phyloP scores from a whole-genome alignment of 2,888 invertebrate species.

The Andrena fulva region DNA sequence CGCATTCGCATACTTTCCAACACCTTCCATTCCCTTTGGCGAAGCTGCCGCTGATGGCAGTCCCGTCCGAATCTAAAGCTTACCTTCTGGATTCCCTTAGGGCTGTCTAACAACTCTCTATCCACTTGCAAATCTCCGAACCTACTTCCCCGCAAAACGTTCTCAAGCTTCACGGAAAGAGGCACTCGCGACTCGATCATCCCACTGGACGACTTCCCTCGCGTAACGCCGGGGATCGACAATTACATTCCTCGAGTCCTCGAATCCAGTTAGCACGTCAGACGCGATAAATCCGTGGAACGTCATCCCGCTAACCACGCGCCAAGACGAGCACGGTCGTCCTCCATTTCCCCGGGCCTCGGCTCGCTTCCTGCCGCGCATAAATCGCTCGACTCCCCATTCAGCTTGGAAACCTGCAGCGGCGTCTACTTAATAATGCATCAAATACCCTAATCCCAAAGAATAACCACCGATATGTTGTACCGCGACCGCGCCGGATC shows the following conservation, averaged over 20 bases:
- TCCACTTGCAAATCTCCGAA: no score
- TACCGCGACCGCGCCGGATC: conserved; percentile 46
- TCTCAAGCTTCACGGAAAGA: no score
- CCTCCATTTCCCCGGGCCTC: neutral
- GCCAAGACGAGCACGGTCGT: conserved; percentile 59
- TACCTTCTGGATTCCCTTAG: no score
- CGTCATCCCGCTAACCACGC: conserved; percentile 46
- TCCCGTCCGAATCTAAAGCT: no score
- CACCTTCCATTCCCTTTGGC: no score
- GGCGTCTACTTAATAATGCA: conserved; percentile 82
- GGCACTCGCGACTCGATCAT: no score
- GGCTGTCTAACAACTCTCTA: no score
- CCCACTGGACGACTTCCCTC: no score
- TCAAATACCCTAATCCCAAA: conserved; percentile 79
- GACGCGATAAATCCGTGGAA: conserved; percentile 21
- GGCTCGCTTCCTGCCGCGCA: conserved; percentile 40
- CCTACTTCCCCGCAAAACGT: no score
- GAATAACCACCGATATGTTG: conserved; percentile 78
- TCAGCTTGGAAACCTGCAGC: conserved; percentile 73
- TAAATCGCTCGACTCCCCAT: conserved; percentile 56
- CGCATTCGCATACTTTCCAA: no score
- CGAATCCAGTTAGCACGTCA: conserved; percentile 23
- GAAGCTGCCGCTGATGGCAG: no score
- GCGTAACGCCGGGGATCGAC: neutral
- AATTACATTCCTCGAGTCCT: conserved; percentile 1